Percentiles rank a stretch among this genome's conserved stretches.
phyloP scores from a whole-genome alignment of 37 sponge, comb jelly and placozoan genomes.

The Bolinopsis microptera region DNA sequence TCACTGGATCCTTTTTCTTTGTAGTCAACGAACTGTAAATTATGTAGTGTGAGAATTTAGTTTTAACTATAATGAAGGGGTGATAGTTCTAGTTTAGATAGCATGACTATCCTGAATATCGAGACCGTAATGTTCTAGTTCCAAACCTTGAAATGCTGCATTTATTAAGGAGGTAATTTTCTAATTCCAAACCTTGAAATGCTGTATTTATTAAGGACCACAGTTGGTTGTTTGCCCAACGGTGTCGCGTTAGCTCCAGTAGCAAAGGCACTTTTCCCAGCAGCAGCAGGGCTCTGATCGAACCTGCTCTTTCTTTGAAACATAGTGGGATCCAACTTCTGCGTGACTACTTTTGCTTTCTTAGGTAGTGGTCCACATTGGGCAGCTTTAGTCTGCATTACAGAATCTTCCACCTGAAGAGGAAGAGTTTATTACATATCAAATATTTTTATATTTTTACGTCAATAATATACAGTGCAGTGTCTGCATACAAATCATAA shows the following conservation, averaged over 20 bases:
- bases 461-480: too few relatives aligned
- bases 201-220: neutral
- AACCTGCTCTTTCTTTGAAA: conserved; percentile 9
- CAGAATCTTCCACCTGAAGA: neutral
- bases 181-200: conserved; percentile 27
- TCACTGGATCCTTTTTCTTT: neutral
- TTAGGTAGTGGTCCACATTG: neutral
- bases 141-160: neutral
- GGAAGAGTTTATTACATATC: too few relatives aligned
- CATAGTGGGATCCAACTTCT: neutral
- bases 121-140: too few relatives aligned
- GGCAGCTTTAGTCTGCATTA: neutral
- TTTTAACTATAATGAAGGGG: too few relatives aligned
- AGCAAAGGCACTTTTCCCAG: neutral
- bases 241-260: conserved; percentile 19
- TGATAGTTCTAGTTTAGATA: too few relatives aligned
- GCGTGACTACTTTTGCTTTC: conserved; percentile 1
- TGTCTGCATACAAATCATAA: too few relatives aligned
- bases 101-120: too few relatives aligned
- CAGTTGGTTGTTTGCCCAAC: neutral
- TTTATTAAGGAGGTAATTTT: too few relatives aligned
- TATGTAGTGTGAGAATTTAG: too few relatives aligned
- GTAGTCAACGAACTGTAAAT: neutral
- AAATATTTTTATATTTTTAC: too few relatives aligned
- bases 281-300: neutral